Conservation (phyloP, 2,797 vertebrate species). For the Caiman crocodilus region DNA sequence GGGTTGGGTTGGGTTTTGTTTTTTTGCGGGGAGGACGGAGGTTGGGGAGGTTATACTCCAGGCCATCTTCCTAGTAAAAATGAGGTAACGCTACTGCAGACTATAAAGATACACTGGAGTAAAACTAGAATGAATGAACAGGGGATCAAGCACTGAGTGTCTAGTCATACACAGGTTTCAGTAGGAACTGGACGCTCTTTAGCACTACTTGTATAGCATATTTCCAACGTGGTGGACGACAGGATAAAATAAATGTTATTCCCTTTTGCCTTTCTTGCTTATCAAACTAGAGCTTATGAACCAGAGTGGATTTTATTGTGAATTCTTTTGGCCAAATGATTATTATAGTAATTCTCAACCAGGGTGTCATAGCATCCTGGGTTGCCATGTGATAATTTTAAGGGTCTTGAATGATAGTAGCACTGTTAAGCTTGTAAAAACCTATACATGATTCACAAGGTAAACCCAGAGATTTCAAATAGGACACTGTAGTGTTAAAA, state of each 20-base stretch:
- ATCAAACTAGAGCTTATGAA: constrained; percentile 41
- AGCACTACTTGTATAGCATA: constrained; percentile 8
- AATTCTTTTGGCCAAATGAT: too few relatives aligned
- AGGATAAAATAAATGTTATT: neutral
- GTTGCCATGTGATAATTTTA: too few relatives aligned
- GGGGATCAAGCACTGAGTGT: neutral
- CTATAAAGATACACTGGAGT: accelerated
- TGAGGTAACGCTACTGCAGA: neutral
- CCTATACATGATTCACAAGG: too few relatives aligned
- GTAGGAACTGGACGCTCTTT: constrained; percentile 26
- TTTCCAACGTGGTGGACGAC: constrained; percentile 38
- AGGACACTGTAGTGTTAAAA: too few relatives aligned
- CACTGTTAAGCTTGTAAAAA: too few relatives aligned
- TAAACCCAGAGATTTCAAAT: too few relatives aligned
- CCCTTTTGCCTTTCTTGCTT: constrained; percentile 7
- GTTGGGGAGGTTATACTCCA: neutral
- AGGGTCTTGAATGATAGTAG: too few relatives aligned
- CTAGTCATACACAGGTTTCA: neutral
- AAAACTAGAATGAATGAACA: neutral
- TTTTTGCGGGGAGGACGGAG: neutral
- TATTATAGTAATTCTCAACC: too few relatives aligned
- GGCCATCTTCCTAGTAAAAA: neutral
- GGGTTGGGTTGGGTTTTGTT: too few relatives aligned
- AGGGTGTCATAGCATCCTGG: too few relatives aligned
- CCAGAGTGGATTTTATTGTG: too few relatives aligned